A percentile compares a stretch with the other conserved stretches of the same genome.
Conservation (phyloP, 1,140 invertebrate species). For the Listronotus bonariensis region DNA sequence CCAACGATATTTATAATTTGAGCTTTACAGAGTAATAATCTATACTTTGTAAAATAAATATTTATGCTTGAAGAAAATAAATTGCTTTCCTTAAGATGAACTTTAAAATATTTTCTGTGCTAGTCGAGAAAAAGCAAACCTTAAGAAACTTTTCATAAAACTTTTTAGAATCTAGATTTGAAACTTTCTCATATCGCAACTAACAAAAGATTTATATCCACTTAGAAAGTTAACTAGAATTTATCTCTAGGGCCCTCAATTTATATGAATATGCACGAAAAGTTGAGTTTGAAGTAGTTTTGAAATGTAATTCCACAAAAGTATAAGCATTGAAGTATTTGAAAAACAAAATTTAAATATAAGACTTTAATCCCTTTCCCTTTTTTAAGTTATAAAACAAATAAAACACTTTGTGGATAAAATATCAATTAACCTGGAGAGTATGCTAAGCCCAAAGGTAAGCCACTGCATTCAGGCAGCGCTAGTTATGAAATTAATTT, state of each 20-base stretch:
- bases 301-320: slow-evolving; percentile 3
- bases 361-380: too few relatives aligned
- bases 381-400: too few relatives aligned
- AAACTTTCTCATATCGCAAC: slow-evolving; percentile 50
- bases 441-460: too few relatives aligned
- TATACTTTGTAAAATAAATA: slow-evolving; percentile 28
- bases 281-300: slow-evolving; percentile 13
- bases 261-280: slow-evolving; percentile 46
- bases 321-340: slow-evolving; percentile 1
- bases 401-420: too few relatives aligned
- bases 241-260: slow-evolving; percentile 40
- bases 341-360: too few relatives aligned
- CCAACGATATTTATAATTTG: slow-evolving; percentile 3
- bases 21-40: slow-evolving; percentile 19
- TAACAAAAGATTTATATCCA: slow-evolving; percentile 50
- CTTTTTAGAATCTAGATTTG: slow-evolving; percentile 47
- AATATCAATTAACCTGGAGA: too few relatives aligned
- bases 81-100: slow-evolving; percentile 24
- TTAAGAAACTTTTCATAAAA: slow-evolving; percentile 23
- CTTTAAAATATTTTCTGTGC: slow-evolving; percentile 31
- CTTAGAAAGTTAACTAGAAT: slow-evolving; percentile 47
- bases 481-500: too few relatives aligned
- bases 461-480: too few relatives aligned
- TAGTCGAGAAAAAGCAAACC: slow-evolving; percentile 21
- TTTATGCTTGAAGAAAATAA: slow-evolving; percentile 31